These are phyloP conservation scores for Temnothorax ravouxi DNA, from an alignment of 2,888 invertebrate genomes.

Conservation along the genomic window DNA sequence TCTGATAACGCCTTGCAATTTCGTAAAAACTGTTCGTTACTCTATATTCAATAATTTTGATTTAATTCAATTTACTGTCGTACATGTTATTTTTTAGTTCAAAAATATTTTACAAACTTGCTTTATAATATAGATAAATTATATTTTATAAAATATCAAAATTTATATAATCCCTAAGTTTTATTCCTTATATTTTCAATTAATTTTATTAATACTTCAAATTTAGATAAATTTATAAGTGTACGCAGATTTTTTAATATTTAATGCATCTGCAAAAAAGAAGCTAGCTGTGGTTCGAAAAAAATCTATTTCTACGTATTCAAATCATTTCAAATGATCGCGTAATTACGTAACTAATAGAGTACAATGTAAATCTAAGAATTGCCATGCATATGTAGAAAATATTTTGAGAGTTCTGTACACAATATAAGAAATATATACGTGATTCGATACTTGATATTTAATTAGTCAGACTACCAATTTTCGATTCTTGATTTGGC, in stretches of 20 bases:
- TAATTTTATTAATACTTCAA: not conserved
- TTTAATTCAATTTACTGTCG: not conserved
- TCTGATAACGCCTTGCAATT: not conserved
- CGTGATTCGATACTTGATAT: no score
- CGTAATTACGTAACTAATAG: no score
- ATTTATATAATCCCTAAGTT: not conserved
- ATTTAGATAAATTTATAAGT: not conserved
- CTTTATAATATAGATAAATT: not conserved
- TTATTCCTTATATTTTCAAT: not conserved
- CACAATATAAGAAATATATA: no score
- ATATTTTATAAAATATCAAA: not conserved
- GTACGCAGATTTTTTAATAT: not conserved
- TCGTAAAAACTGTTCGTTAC: not conserved
- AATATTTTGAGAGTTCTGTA: no score
- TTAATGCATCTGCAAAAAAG: not conserved
- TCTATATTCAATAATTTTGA: not conserved
- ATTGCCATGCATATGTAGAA: no score
- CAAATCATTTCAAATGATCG: no score
- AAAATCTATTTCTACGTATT: not conserved
- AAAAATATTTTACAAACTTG: not conserved
- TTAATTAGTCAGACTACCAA: no score
- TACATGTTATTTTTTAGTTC: not conserved
- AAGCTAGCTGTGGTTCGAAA: not conserved
- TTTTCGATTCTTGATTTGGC: no score
- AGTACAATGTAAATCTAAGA: no score